phyloP scores from a whole-genome alignment of 2,888 invertebrate genomes.

The Pollenia griseotomentosa region DNA sequence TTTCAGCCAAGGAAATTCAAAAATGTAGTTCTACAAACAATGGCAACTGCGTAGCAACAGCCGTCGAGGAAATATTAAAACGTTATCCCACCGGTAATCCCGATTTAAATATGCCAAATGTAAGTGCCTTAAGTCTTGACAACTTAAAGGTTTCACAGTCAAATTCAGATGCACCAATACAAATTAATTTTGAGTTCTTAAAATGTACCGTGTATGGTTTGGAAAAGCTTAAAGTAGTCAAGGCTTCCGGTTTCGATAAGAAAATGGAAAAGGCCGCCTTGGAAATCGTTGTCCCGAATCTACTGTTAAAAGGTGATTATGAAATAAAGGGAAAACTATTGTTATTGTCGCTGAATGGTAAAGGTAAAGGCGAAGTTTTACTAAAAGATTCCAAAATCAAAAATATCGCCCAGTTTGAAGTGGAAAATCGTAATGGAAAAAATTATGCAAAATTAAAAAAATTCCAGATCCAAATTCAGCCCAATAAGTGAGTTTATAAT shows the following conservation, averaged over 20 bases:
- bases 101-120: conserved; percentile 75
- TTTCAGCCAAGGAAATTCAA: conserved; percentile 76
- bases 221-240: conserved; percentile 74
- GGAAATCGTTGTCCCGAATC: conserved; percentile 72
- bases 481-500: conserved; percentile 75
- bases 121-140: conserved; percentile 75
- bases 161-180: conserved; percentile 72
- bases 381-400: conserved; percentile 75
- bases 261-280: conserved; percentile 76
- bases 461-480: conserved; percentile 74
- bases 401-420: conserved; percentile 71
- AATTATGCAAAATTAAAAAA: conserved; percentile 73
- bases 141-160: conserved; percentile 75
- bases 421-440: conserved; percentile 70
- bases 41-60: conserved; percentile 75
- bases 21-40: conserved; percentile 77
- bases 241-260: conserved; percentile 77
- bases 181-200: conserved; percentile 76
- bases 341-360: conserved; percentile 82
- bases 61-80: conserved; percentile 75
- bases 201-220: conserved; percentile 76
- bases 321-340: conserved; percentile 81
- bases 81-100: conserved; percentile 77
- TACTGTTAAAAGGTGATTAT: conserved; percentile 79
- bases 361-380: conserved; percentile 78